Evolutionary conservation across 2,888 invertebrate species (phyloP), one percentile per base, ranked within the genome.

Genomic region (Norana najaformis): DNA sequence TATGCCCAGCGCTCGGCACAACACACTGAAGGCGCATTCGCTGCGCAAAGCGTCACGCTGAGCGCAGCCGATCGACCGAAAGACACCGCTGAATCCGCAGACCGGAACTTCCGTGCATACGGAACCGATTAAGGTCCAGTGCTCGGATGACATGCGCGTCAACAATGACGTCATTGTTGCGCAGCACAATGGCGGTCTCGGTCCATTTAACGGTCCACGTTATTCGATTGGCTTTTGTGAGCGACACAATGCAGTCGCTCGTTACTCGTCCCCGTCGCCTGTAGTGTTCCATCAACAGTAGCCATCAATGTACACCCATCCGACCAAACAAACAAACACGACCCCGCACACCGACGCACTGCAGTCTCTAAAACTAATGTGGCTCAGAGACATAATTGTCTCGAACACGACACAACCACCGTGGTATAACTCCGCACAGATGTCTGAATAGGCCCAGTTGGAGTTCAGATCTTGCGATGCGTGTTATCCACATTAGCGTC

Each of bases 61-160:
- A n/a, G 69, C 69, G 1, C 3, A 69, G 69, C 30, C 69, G 8
- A 69, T 69, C 69, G 69, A 69, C 69, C 69, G 69, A 30, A 69
- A 69, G 69, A 69, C 69, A 69, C 30, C 69, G 69, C 69, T 69
- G 69, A 69, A n/a, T 69, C 69, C 69, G 69, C 69, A 69, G 69
- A 69, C 69, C 69, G 69, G 69, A 69, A 69, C n/a, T 85, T 30
- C 85, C 23, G 36, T 85, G 85, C 85, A 85, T 85, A 85, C 37
- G 85, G 85, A 85, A 85, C 36, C 85, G 85, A 85, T 85, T 85
- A 85, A 69, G 69, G 85, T 85, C 36, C 85, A 20, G 36, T 36
- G 85, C 85, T 85, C 37, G 85, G 35, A 85, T 85, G 85, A 37
- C 85, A 85, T 85, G 85, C 85, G 85, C 85, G 85, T n/a, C 85